A percentile compares a stretch with the other conserved stretches of the same genome.
Conservation (phyloP, 2,113 vertebrate species). For the Microtus oregoni region DNA sequence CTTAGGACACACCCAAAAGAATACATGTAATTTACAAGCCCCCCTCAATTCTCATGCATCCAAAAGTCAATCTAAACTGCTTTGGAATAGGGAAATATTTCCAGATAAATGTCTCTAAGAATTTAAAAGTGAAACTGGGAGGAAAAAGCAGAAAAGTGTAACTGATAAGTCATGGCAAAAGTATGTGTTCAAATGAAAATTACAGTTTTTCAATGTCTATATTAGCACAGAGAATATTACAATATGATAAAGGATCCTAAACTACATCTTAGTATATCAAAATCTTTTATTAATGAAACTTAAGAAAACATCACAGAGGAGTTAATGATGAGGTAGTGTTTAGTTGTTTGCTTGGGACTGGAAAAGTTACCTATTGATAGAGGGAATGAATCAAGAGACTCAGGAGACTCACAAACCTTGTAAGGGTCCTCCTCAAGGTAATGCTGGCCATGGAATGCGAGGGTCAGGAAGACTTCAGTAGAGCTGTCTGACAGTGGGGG, state of each 20-base stretch:
- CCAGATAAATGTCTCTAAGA: background rate
- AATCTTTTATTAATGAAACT: too few relatives aligned
- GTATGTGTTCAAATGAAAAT: background rate
- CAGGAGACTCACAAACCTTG: background rate
- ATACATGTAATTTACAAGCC: background rate
- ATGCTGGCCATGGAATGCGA: too few relatives aligned
- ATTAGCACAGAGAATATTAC: background rate
- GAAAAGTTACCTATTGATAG: background rate
- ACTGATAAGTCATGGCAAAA: background rate
- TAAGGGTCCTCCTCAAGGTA: background rate
- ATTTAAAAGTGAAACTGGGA: background rate
- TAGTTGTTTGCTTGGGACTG: background rate
- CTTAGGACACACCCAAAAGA: background rate
- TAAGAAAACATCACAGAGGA: background rate
- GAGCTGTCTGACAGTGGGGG: background rate
- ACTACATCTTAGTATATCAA: background rate
- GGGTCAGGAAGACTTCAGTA: background rate
- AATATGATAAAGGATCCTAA: background rate
- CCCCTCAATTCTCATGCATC: too few relatives aligned
- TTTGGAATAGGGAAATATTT: too few relatives aligned
- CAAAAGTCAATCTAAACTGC: background rate
- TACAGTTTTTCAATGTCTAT: background rate
- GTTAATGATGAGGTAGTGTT: background rate
- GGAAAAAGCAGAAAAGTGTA: background rate
- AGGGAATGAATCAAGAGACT: background rate